phyloP scores from a whole-genome alignment of 1,140 invertebrate species.

The Teleogryllus occipitalis region DNA sequence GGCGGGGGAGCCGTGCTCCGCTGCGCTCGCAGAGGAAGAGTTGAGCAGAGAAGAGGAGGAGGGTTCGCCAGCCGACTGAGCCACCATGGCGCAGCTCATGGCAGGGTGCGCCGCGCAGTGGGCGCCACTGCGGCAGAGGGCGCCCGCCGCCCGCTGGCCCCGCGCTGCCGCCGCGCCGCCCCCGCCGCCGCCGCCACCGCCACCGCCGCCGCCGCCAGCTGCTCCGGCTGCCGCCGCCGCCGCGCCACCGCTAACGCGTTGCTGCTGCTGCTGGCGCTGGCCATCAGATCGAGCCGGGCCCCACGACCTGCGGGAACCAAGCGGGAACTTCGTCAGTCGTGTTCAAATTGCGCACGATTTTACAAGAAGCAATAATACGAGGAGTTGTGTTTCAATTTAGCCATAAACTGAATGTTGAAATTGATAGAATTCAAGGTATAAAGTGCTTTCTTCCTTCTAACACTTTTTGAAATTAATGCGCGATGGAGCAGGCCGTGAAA shows the following conservation, averaged over 20 bases:
- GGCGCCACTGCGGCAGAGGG: background rate
- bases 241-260: background rate
- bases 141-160: no score
- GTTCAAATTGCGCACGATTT: no score
- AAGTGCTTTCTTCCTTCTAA: no score
- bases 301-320: background rate
- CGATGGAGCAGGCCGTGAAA: no score
- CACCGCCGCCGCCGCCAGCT: background rate
- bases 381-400: no score
- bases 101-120: constrained; percentile 5
- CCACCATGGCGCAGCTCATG: constrained; percentile 20
- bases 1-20: no score
- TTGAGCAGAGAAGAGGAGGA: background rate
- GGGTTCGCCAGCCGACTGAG: constrained; percentile 1
- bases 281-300: background rate
- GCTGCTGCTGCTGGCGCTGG: background rate
- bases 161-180: background rate
- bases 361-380: no score
- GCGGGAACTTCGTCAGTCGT: no score
- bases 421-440: no score
- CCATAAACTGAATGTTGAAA: no score
- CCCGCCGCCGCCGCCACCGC: background rate
- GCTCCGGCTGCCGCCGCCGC: background rate
- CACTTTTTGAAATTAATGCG: no score
- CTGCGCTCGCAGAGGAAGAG: background rate